A percentile compares a stretch with the other conserved stretches of the same genome.
Evolutionary conservation across 53 echinoderm and acorn worm genomes (phyloP).

Genomic region (Paelopatides confundens): DNA sequence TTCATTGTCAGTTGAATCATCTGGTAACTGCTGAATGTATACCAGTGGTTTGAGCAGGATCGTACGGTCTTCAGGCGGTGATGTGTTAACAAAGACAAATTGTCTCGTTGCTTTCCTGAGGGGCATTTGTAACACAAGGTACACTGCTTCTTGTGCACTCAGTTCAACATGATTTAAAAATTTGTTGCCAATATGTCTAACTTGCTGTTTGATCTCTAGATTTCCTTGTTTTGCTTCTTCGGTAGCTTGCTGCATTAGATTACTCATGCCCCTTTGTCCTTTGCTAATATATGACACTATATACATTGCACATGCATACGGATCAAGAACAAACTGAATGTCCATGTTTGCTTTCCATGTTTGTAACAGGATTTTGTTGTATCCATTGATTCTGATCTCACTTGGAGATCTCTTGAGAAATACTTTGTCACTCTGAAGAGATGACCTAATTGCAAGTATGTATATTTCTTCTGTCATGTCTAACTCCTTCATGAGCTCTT

Average conservation of each 20-base stretch:
- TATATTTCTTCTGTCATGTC: slow-evolving; percentile 46
- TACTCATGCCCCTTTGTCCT: slow-evolving; percentile 67
- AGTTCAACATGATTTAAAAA: slow-evolving; percentile 45
- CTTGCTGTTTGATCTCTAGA: slow-evolving; percentile 11
- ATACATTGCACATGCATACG: slow-evolving; percentile 65
- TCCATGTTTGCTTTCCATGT: slow-evolving; percentile 72
- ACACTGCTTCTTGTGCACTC: slow-evolving; percentile 59
- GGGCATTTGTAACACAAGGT: slow-evolving; percentile 34
- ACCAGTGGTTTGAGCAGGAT: slow-evolving; percentile 28
- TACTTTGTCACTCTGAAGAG: slow-evolving; percentile 12
- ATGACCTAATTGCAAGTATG: slow-evolving; percentile 24
- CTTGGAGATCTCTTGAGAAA: slow-evolving; percentile 48
- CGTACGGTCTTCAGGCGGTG: slow-evolving; percentile 51
- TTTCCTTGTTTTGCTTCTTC: slow-evolving; percentile 59
- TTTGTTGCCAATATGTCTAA: slow-evolving; percentile 41
- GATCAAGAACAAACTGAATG: slow-evolving; percentile 50
- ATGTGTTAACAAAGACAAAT: slow-evolving; percentile 48
- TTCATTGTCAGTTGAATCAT: slow-evolving; percentile 44
- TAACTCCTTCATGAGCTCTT: background rate
- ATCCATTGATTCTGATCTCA: slow-evolving; percentile 58
- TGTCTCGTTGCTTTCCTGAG: slow-evolving; percentile 28
- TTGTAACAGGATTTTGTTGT: slow-evolving; percentile 52
- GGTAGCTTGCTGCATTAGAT: slow-evolving; percentile 40
- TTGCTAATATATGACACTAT: slow-evolving; percentile 67
- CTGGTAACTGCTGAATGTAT: slow-evolving; percentile 28